Evolutionary conservation across 2,888 invertebrate species (phyloP), one percentile per base, ranked within the genome.

Genomic region (Eristalis intricaria): DNA sequence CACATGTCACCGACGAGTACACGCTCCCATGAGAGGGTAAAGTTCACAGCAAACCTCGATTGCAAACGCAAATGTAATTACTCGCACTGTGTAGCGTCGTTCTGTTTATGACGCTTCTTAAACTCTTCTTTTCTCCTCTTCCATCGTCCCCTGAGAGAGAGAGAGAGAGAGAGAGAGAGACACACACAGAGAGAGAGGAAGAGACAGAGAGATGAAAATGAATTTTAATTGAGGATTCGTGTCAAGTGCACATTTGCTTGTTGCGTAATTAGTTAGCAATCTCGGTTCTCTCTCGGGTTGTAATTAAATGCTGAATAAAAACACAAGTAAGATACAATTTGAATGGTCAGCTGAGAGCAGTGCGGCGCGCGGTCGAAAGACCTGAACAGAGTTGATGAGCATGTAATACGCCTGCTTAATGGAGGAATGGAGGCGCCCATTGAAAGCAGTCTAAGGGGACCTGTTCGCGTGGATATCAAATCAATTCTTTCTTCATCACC

Each of bases 151-250:
- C 4, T 11, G 2, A 50, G 50, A 43, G 43, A 2, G 50, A 50
- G 19, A 50, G 7, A 50, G 7, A 5, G 50, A 8, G 19, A 50
- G 19, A 65, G 58, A 11, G 8, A 65, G 35, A 65, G n/a, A n/a
- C n/a, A n/a, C n/a, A n/a, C 38, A 50, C 19, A 50, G 50, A 43
- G 43, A 2, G 50, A 50, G 19, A 50, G 7, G 19, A 4, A 5
- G 50, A 8, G 19, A 50, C 13, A 65, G 58, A 11, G 8, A 65
- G 35, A 65, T 38, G 22, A 58, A 65, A 65, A 75, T 32, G 56
- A 64, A 75, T 58, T 75, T 75, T 65, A 65, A 58, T 56, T 75
- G 75, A 75, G 26, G 58, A 75, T 75, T 75, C 75, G 75, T 75
- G 75, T 75, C 75, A 75, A 75, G 75, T 75, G 65, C 75, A 58